Percentiles rank a stretch among this genome's conserved stretches.
Evolutionary conservation across 2,113 vertebrate species (phyloP).

Genomic region (Erpornis zantholeuca): DNA sequence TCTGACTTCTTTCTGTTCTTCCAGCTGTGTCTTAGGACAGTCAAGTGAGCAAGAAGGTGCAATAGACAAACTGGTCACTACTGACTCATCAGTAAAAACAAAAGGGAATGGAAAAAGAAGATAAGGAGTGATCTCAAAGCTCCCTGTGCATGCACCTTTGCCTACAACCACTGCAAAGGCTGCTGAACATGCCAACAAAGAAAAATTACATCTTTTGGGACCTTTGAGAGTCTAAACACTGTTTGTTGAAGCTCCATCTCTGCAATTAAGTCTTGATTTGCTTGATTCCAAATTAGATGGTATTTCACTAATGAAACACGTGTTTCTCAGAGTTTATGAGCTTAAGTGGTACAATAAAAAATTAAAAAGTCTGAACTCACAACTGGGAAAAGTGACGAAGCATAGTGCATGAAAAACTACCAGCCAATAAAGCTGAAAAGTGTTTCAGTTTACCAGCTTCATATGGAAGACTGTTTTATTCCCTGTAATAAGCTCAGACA

Average conservation of each 20-base stretch:
- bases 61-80: background rate
- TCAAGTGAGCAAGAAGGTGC: background rate
- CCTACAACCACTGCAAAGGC: background rate
- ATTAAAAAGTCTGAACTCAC: background rate
- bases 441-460: background rate
- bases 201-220: background rate
- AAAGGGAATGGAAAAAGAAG: background rate
- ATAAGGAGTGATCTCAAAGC: background rate
- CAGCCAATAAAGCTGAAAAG: background rate
- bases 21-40: background rate
- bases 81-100: background rate
- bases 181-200: background rate
- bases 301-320: background rate
- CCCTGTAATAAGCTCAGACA: background rate
- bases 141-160: background rate
- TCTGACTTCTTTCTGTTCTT: background rate
- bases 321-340: background rate
- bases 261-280: background rate
- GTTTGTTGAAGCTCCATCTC: background rate
- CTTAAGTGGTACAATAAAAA: background rate
- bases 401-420: background rate
- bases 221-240: background rate
- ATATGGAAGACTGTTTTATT: background rate
- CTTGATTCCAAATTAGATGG: background rate
- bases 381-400: background rate